phyloP scores from a whole-genome alignment of 2,113 vertebrate genomes.

The Cyprinodon tularosa region DNA sequence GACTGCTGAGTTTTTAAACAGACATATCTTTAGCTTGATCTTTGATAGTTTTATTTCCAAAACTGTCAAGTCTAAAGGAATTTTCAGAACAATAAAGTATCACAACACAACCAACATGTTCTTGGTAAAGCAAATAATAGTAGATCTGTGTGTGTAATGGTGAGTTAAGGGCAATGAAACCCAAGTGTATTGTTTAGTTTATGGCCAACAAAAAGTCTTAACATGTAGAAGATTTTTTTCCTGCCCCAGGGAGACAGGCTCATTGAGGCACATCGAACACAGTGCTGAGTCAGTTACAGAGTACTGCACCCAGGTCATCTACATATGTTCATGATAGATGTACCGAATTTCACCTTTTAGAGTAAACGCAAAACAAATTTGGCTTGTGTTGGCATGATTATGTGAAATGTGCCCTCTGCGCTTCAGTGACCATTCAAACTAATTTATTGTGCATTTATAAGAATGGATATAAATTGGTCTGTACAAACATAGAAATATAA shows the following conservation, averaged over 20 bases:
- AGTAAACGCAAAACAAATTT: neutral
- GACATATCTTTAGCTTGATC: too few species aligned
- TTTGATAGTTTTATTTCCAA: too few species aligned
- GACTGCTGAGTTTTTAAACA: neutral
- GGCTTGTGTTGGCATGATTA: neutral
- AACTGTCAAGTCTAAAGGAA: neutral
- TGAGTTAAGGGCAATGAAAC: conserved; percentile 23
- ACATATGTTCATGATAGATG: conserved; percentile 21
- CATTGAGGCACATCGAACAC: conserved; percentile 42
- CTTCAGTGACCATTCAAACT: neutral
- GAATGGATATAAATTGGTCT: neutral
- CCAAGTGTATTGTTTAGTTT: conserved; percentile 17
- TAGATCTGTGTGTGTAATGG: neutral
- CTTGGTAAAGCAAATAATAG: conserved; percentile 1
- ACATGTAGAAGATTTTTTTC: neutral
- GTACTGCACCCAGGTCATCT: conserved; percentile 3
- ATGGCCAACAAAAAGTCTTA: neutral
- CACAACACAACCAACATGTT: neutral
- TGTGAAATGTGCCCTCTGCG: neutral
- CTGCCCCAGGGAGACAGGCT: conserved; percentile 15
- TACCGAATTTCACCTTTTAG: conserved; percentile 14
- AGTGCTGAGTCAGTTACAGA: conserved; percentile 33
- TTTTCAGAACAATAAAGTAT: neutral
- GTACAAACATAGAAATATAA: neutral
- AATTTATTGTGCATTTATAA: neutral